Evolutionary conservation across 64 coral and sea anemone species (phyloP), one percentile per base, ranked within the genome.

Genomic region (Pachyseris speciosa): DNA sequence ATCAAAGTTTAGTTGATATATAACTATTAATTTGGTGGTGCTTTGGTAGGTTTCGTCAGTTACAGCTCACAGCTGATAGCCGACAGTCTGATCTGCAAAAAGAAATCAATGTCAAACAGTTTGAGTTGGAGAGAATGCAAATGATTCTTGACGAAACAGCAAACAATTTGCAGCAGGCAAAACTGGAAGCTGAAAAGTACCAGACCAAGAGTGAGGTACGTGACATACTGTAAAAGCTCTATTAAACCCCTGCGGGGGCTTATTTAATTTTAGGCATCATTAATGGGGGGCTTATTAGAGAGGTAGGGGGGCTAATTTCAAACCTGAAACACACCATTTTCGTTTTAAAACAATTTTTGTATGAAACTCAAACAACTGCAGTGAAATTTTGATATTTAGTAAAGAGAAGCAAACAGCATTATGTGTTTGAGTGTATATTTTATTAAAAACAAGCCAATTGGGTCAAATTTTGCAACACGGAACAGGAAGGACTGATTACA

Each of bases 21-120:
- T n/a, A n/a, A n/a, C n/a, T n/a, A n/a, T 10, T 5, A 16, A 40
- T 10, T 75, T 22, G 1, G 1, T 55, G 74, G 15, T 50, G 20
- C 7, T 79, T 71, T 3, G 5, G 22, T 37, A 99, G 97, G 74
- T 99, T 93, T 75, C 72, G 94, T 19, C 93, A 99, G 30, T 78
- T 99, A 5, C 94, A 99, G 36, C 45, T 95, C 36, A 89, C 68
- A 16, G 59, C 90, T 28, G 97, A 99, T 36, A 93, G 97, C 81
- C 92, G 86, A 61, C 80, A 93, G 9, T 86, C 86, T 27, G 97
- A 99, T 38, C 55, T 95, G 24, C 97, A 95, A 57, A 99, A 92
- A 86, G 97, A 99, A 58, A 67, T 99, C 22, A 99, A 93, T 40
- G 80, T 99, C 19, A 99, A 99, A 68, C 97, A 99, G 72, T 99